phyloP scores from a whole-genome alignment of 92 coral and sea anemone species.

The Blastomussa wellsi region DNA sequence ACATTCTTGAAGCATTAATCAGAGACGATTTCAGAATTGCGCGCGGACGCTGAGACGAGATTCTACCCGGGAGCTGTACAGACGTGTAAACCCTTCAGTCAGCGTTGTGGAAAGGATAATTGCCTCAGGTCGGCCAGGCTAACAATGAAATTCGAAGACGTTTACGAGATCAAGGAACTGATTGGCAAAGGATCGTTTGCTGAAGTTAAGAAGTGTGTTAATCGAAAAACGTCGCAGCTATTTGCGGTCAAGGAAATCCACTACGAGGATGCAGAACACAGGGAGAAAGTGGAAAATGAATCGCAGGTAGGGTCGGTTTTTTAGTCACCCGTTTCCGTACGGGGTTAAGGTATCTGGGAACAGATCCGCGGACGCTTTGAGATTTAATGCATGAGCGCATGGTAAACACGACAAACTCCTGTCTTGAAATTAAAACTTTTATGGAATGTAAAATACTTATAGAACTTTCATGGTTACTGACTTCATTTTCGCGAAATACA shows the following conservation, averaged over 20 bases:
- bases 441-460: not conserved
- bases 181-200: constrained; percentile 91
- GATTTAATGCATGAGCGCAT: not conserved
- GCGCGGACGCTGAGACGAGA: not conserved
- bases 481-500: not conserved
- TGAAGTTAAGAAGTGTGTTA: constrained; percentile 82
- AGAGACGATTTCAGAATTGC: not conserved
- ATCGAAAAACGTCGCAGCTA: constrained; percentile 67
- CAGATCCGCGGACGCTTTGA: constrained; percentile 15
- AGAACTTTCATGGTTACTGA: not conserved
- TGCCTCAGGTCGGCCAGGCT: not conserved
- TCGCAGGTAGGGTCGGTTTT: constrained; percentile 58
- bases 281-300: constrained; percentile 73
- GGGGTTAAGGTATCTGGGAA: constrained; percentile 1
- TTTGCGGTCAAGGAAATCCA: constrained; percentile 88
- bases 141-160: constrained; percentile 68
- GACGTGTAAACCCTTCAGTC: not conserved
- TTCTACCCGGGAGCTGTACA: not conserved
- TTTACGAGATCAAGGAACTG: constrained; percentile 77
- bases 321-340: not conserved
- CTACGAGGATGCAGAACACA: constrained; percentile 56
- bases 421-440: not conserved
- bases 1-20: constrained; percentile 39
- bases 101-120: constrained; percentile 2
- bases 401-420: not conserved